Percentiles rank a stretch among this genome's conserved stretches.
Conservation (phyloP, 2,797 vertebrate genomes). For the Phyllotis vaccarum region DNA sequence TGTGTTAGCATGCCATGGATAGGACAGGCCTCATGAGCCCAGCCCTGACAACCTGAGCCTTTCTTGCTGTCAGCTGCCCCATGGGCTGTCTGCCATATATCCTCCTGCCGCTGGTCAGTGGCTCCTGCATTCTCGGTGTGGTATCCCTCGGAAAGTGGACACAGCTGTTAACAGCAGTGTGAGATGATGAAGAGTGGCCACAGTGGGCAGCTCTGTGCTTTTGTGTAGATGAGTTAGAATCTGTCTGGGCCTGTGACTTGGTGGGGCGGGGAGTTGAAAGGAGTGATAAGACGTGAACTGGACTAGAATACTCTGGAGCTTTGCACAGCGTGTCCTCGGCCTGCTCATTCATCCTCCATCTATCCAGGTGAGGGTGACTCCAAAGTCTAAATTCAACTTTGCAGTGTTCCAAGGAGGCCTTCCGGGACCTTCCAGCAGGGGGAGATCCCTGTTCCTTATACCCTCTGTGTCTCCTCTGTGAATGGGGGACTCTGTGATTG, state of each 20-base stretch:
- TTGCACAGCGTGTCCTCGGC: rapidly evolving
- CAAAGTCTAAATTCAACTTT: neutral
- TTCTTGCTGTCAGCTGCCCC: neutral
- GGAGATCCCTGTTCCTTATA: neutral
- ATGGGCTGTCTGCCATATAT: rapidly evolving
- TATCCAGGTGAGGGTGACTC: rapidly evolving
- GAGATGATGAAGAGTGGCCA: rapidly evolving
- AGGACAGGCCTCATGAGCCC: rapidly evolving
- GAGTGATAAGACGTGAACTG: neutral
- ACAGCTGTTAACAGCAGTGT: rapidly evolving
- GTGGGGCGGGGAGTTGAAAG: neutral
- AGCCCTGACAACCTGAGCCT: rapidly evolving
- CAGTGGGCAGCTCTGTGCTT: rapidly evolving
- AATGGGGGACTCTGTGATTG: neutral
- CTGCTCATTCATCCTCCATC: neutral
- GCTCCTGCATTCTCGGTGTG: neutral
- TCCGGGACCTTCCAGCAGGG: neutral
- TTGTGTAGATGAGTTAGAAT: neutral
- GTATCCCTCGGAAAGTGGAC: rapidly evolving
- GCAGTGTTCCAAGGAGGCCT: rapidly evolving
- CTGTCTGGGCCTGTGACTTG: neutral
- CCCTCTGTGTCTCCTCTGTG: neutral
- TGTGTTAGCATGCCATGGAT: rapidly evolving
- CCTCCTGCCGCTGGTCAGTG: too few species aligned
- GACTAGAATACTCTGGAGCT: neutral